phyloP scores from a whole-genome alignment of 2,797 vertebrate genomes.

The Malacoraja senta region DNA sequence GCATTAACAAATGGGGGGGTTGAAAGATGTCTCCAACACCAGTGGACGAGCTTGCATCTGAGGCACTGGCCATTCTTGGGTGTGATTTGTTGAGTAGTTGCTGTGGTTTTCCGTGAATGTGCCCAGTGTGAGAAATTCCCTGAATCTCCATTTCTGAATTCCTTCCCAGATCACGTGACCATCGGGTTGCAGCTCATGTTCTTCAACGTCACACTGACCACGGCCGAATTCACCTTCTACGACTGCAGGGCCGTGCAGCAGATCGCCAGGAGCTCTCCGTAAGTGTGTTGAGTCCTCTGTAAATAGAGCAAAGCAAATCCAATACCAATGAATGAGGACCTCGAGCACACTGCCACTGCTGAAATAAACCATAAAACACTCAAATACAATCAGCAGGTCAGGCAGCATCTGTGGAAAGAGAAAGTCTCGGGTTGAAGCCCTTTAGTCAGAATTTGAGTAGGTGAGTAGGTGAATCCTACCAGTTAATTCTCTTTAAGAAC shows the following conservation, averaged over 20 bases:
- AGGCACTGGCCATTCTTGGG: neutral
- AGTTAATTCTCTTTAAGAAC: too few relatives aligned
- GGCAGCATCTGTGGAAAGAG: too few relatives aligned
- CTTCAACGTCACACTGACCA: slow-evolving; percentile 66
- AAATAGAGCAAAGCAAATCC: neutral
- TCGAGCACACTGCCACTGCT: too few relatives aligned
- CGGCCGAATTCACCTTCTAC: slow-evolving; percentile 77
- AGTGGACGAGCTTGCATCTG: neutral
- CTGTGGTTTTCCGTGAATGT: neutral
- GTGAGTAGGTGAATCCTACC: too few relatives aligned
- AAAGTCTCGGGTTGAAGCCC: too few relatives aligned
- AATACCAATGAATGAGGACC: neutral
- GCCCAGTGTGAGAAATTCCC: neutral
- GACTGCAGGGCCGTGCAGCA: slow-evolving; percentile 80
- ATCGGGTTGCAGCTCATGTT: slow-evolving; percentile 77
- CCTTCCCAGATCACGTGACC: slow-evolving; percentile 72
- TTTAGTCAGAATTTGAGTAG: too few relatives aligned
- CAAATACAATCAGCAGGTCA: too few relatives aligned
- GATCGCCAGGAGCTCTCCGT: slow-evolving; percentile 79
- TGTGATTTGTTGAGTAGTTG: neutral
- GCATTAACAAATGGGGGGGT: neutral
- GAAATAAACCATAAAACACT: too few relatives aligned
- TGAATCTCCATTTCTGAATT: slow-evolving; percentile 33
- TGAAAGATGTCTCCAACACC: neutral
- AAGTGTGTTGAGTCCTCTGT: slow-evolving; percentile 53